Evolutionary conservation across 2,113 vertebrate genomes (phyloP).

Genomic region (Gopherus flavomarginatus): DNA sequence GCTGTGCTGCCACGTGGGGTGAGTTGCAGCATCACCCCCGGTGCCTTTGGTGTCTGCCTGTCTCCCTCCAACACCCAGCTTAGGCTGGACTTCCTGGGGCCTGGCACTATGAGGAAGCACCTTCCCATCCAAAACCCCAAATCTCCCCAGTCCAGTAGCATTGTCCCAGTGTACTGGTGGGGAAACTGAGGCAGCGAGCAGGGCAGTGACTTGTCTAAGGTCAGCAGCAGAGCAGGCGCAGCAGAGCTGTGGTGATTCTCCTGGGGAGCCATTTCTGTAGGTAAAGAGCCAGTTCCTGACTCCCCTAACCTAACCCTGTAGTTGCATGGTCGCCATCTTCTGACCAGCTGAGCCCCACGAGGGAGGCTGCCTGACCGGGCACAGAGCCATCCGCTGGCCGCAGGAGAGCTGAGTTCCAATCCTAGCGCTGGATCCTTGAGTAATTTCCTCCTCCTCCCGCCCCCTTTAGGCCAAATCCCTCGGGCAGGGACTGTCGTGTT

Average conservation of each 20-base stretch:
- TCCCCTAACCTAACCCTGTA: too few relatives aligned
- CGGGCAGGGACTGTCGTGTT: background rate
- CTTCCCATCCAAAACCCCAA: background rate
- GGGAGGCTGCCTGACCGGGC: too few relatives aligned
- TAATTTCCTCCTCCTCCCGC: too few relatives aligned
- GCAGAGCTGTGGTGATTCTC: background rate
- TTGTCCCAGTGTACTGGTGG: too few relatives aligned
- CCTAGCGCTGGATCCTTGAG: too few relatives aligned
- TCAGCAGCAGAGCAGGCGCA: background rate
- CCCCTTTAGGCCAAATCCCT: background rate
- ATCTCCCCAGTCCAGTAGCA: too few relatives aligned
- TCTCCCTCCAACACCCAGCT: background rate
- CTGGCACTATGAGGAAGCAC: background rate
- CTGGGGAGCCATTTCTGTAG: too few relatives aligned
- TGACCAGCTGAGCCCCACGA: too few relatives aligned
- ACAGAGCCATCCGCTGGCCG: background rate
- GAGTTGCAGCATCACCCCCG: background rate
- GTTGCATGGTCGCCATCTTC: too few relatives aligned
- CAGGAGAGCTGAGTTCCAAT: background rate
- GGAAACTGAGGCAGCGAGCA: background rate
- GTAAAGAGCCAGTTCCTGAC: too few relatives aligned
- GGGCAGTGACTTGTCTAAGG: background rate
- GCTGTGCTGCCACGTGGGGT: too few relatives aligned
- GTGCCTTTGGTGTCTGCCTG: background rate
- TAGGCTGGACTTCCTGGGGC: background rate